Evolutionary conservation across 2,797 vertebrate species (phyloP).

Genomic region (Epinephelus malabaricus): DNA sequence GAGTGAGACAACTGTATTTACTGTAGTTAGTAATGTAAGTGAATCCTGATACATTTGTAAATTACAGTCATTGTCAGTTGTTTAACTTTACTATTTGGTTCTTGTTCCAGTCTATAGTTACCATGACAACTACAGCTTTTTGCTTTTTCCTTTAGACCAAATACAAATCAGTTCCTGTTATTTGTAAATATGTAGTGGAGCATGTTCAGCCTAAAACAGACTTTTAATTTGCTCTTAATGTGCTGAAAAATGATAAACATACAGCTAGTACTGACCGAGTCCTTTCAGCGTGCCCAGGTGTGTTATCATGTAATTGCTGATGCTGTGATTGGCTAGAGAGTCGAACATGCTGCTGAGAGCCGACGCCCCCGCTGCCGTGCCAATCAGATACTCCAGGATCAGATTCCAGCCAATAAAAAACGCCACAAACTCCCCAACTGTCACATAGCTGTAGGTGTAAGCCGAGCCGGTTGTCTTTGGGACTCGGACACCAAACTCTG

Average conservation of each 20-base stretch:
- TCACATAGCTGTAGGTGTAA: constrained; percentile 99
- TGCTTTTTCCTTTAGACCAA: too few species aligned
- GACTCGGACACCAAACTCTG: constrained; percentile 96
- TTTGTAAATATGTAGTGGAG: too few species aligned
- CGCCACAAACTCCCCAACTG: constrained; percentile 95
- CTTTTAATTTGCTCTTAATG: background rate
- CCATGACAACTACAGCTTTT: too few species aligned
- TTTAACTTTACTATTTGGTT: too few species aligned
- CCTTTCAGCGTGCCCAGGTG: constrained; percentile 92
- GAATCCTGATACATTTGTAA: too few species aligned
- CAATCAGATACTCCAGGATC: constrained; percentile 97
- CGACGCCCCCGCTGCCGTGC: constrained; percentile 93
- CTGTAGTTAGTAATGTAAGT: too few species aligned
- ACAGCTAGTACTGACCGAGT: constrained; percentile 86
- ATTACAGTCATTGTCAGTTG: too few species aligned
- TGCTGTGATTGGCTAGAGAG: constrained; percentile 95
- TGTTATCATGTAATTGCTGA: constrained; percentile 93
- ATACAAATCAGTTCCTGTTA: too few species aligned
- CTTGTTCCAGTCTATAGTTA: too few species aligned
- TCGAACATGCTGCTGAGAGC: constrained; percentile 98
- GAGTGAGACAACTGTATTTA: too few species aligned
- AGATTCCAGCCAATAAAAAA: constrained; percentile 99
- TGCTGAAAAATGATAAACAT: too few species aligned
- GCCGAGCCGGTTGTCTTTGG: constrained; percentile 97
- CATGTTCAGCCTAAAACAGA: background rate